Evolutionary conservation across 2,113 vertebrate genomes (phyloP).

Genomic region (Epinephelus cyanopodus): DNA sequence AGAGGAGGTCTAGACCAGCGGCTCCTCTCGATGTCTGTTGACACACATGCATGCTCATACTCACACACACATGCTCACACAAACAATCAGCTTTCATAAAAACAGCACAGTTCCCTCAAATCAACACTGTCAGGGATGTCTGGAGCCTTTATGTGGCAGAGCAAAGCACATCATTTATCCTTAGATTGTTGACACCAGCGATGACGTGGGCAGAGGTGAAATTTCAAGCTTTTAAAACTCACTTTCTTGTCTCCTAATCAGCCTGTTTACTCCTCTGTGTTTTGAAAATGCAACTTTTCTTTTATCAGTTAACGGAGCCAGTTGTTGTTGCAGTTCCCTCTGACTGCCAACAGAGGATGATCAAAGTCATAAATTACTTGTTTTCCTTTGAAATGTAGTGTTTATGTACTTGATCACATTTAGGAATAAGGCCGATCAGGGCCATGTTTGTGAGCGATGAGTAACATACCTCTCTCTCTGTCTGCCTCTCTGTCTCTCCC

Average conservation of each 20-base stretch:
- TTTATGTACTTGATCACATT: constrained; percentile 26
- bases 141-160: not conserved
- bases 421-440: not conserved
- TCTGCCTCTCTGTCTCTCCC: constrained; percentile 10
- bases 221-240: not conserved
- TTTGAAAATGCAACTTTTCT: not conserved
- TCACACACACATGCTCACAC: not conserved
- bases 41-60: constrained; percentile 2
- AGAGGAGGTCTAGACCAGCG: constrained; percentile 78
- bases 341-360: constrained; percentile 67
- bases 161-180: not conserved
- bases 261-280: not conserved
- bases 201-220: not conserved
- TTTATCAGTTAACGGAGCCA: not conserved
- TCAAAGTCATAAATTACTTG: constrained; percentile 39
- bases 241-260: not conserved
- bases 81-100: not conserved
- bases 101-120: not conserved
- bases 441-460: not conserved
- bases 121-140: not conserved
- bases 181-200: not conserved
- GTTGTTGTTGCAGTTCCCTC: constrained; percentile 58
- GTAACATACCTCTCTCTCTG: not conserved
- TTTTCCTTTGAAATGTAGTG: not conserved
- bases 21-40: constrained; percentile 67